phyloP scores from a whole-genome alignment of 2,797 vertebrate species.

The Poeciliopsis paucimaculata region DNA sequence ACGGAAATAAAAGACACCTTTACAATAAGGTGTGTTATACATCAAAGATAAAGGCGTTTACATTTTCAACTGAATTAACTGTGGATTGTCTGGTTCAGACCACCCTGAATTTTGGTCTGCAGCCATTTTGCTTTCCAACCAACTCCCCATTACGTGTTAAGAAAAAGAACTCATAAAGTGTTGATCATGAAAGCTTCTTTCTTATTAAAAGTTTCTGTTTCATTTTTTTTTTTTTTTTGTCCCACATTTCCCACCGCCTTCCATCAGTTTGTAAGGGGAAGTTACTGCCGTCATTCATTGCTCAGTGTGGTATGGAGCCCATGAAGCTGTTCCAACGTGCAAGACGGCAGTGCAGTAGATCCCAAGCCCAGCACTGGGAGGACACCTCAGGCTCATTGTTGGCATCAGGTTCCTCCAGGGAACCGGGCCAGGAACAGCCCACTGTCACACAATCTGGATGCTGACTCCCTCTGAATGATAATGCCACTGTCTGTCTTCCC shows the following conservation, averaged over 20 bases:
- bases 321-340: conserved; percentile 42
- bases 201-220: conserved; percentile 15
- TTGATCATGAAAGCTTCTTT: not conserved
- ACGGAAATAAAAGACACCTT: not conserved
- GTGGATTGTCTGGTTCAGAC: not conserved
- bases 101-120: not conserved
- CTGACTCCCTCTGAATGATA: conserved; percentile 59
- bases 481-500: conserved; percentile 45
- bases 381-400: conserved; percentile 56
- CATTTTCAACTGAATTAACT: not conserved
- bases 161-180: not conserved
- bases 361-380: conserved; percentile 21
- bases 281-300: conserved; percentile 28
- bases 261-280: conserved; percentile 48
- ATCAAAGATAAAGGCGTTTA: not conserved
- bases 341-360: conserved; percentile 36
- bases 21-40: not conserved
- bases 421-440: conserved; percentile 45
- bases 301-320: conserved; percentile 24
- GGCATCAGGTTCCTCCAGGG: conserved; percentile 46
- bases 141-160: not conserved
- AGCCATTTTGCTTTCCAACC: not conserved
- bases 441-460: conserved; percentile 53
- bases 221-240: conserved; percentile 18
- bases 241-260: conserved; percentile 40